Evolutionary conservation across 2,113 vertebrate species (phyloP), one percentile per base, ranked within the genome.

Genomic region (Struthidea cinerea): DNA sequence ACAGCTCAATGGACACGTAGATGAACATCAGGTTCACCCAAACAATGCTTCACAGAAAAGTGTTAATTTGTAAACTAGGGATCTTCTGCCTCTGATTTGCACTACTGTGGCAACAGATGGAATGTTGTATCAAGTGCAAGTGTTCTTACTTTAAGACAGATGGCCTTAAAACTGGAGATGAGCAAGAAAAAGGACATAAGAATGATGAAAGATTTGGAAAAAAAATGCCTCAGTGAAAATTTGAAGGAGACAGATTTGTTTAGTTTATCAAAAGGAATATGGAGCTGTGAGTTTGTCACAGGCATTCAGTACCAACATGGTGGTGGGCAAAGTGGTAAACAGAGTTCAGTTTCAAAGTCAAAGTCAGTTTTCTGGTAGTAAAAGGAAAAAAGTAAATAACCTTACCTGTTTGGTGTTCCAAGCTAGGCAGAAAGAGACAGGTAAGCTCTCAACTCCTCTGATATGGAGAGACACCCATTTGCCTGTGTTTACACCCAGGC

Each of bases 131-230:
- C 82, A 69, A 88, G 90, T 57, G n/a, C 75, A 79, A 96, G 49
- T 57, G 53, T 85, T 94, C 41, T 65, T 89, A 26, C 53, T 90
- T 90, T 41, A 53, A 93, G 85, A 83, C 90, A 93, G 78, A 92
- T 93, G 78, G 90, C 32, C 61, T 93, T 88, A 69, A 95, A 93
- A 85, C 56, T 86, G 59, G 24, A 87, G 82, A 93, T 65, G 11
- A 88, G 32, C 59, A 94, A 83, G 70, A 61, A 83, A 93, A 93
- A 80, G 64, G 26, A 83, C 41, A 21, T 41, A 53, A 61, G 44
- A 90, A 88, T 73, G 61, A 93, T 41, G 81, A 69, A 87, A 60
- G n/a, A 73, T 73, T 79, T 68, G 13, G 56, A 12, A 26, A 10
- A 61, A 89, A 92, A 81, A 70, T 13, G 4, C 10, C 24, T 87